Percentiles rank a stretch among this genome's conserved stretches.
phyloP scores from a whole-genome alignment of 2,113 vertebrate genomes.

The Perca schrenkii region DNA sequence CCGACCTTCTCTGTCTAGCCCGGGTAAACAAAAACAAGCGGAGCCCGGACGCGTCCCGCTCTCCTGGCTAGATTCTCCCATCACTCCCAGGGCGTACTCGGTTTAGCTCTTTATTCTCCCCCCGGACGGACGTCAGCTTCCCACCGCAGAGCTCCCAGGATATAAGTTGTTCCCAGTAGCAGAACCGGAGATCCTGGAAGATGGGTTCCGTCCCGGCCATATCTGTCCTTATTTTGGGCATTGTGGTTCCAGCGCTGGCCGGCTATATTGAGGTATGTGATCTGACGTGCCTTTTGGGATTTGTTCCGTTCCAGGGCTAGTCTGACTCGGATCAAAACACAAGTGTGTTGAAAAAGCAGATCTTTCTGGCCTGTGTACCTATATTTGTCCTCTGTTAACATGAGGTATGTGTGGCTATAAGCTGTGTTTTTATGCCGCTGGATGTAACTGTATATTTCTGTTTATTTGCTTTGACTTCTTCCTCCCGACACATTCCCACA shows the following conservation, averaged over 20 bases:
- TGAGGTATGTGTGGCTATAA: constrained; percentile 18
- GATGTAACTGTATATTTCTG: background rate
- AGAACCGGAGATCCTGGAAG: constrained; percentile 59
- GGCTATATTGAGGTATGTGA: constrained; percentile 90
- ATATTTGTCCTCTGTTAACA: background rate
- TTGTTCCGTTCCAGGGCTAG: background rate
- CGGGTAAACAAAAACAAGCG: constrained; percentile 67
- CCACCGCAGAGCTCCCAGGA: constrained; percentile 49
- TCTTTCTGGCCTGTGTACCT: background rate
- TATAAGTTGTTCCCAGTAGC: constrained; percentile 66
- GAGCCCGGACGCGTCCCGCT: constrained; percentile 44
- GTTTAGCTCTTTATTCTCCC: constrained; percentile 8
- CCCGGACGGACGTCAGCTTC: constrained; percentile 31
- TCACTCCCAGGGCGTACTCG: constrained; percentile 30
- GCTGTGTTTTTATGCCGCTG: background rate
- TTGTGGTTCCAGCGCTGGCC: constrained; percentile 84
- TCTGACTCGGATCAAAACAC: background rate
- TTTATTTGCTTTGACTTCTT: background rate
- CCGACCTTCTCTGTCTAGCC: constrained; percentile 50
- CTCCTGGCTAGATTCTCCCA: constrained; percentile 23
- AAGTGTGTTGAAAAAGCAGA: background rate
- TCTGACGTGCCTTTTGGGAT: background rate
- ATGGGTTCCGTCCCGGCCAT: constrained; percentile 82
- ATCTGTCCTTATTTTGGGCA: constrained; percentile 80
- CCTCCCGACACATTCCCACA: background rate